Percentiles rank a stretch among this genome's conserved stretches.
Conservation (phyloP, 1,140 invertebrate species). For the Gryllus bimaculatus region DNA sequence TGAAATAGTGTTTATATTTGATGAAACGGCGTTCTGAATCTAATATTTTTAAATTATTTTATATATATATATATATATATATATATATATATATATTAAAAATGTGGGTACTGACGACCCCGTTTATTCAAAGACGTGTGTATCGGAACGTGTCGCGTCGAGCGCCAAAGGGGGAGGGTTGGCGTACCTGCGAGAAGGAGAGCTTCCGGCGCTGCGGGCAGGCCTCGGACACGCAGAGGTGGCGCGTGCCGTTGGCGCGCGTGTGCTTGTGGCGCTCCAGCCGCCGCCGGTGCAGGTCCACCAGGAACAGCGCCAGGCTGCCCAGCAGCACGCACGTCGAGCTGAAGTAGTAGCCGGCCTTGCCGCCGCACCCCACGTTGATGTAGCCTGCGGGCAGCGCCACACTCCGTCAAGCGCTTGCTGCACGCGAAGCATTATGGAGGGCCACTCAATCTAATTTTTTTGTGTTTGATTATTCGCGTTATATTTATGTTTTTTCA, state of each 20-base stretch:
- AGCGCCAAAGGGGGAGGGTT: too few relatives aligned
- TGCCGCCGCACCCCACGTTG: slow-evolving; percentile 59
- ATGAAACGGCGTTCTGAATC: too few relatives aligned
- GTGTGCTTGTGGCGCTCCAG: slow-evolving; percentile 57
- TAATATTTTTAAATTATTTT: too few relatives aligned
- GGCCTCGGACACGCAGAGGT: slow-evolving; percentile 44
- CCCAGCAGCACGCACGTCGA: slow-evolving; percentile 65
- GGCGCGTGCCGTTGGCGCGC: slow-evolving; percentile 43
- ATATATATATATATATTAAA: too few relatives aligned
- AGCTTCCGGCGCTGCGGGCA: slow-evolving; percentile 46
- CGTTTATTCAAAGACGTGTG: too few relatives aligned
- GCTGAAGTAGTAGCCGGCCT: slow-evolving; percentile 73
- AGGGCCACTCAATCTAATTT: too few relatives aligned
- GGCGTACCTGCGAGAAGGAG: slow-evolving; percentile 45
- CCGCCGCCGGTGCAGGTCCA: slow-evolving; percentile 63
- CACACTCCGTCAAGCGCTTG: neutral
- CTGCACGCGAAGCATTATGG: neutral
- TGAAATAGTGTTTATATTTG: too few relatives aligned
- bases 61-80: too few relatives aligned
- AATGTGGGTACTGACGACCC: too few relatives aligned
- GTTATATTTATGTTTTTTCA: too few relatives aligned
- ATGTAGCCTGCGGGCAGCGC: slow-evolving; percentile 61
- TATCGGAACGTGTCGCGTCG: too few relatives aligned
- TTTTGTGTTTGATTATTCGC: too few relatives aligned
- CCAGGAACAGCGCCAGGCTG: slow-evolving; percentile 65